Evolutionary conservation across 1,140 invertebrate species (phyloP), one percentile per base, ranked within the genome.

Genomic region (Drosophila subobscura): DNA sequence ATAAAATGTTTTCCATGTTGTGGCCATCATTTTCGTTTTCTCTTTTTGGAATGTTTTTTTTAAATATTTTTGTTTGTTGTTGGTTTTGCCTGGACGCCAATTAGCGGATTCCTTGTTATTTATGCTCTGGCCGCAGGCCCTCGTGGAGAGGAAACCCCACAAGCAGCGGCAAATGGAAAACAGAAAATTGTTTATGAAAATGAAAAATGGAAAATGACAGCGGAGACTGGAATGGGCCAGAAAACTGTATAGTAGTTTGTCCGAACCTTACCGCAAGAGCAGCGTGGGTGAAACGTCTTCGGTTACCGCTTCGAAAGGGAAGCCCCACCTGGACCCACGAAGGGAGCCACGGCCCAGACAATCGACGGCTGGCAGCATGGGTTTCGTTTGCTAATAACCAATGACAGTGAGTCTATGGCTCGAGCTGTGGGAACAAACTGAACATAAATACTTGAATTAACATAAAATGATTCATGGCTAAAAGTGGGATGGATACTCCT

Each of bases 71-170:
- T 29, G 27, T 22, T 22, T 22, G 0, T 27, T 42, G 5, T 6
- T 27, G 4, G 1, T 59, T 42, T 59, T 45, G 42, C 63, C 66
- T 56, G 64, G 51, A 68, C 70, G 70, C 70, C 70, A 72, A 74
- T 74, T 74, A 74, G 71, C 44, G 71, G 70, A 64, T 72, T 72
- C 70, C 57, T 68, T 73, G 70, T 72, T 73, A 73, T 73, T 73
- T 73, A 73, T 73, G 58, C 70, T 72, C 72, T 63, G 59, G 66
- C 66, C 66, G 42, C 51, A 70, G 66, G 64, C 66, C 25, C 22
- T 25, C 4, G 64, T 50, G 64, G 51, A 23, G 16, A 66, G 49
- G 70, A 74, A 74, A 74, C 71, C 71, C 47, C 70, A 74, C 70
- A 74, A 55, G 53, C 40, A 42, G n/a, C 23, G 52, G 53, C 4